Evolutionary conservation across 2,797 vertebrate species (phyloP), one percentile per base, ranked within the genome.

Genomic region (Euthynnus affinis): DNA sequence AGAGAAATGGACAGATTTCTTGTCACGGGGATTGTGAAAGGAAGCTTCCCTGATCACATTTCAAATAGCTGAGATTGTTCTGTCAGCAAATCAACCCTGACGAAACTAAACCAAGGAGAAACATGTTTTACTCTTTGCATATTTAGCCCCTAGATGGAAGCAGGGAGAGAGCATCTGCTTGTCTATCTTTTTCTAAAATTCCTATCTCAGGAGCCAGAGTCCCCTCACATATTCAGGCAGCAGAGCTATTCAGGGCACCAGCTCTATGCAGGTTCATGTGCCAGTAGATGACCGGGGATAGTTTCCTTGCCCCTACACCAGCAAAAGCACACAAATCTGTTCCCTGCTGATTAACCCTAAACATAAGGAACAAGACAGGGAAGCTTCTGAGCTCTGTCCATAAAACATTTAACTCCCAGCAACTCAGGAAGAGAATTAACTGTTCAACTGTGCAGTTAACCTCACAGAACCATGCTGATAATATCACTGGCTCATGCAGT

Each of bases 21-120:
- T 80, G 25, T 18, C 27, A 57, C 32, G 60, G 70, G 82, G 73
- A 64, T 88, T 85, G 89, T 77, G 58, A 68, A 40, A 81, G 55
- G 57, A 69, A 83, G 79, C 82, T 84, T 85, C 52, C 9, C 61
- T 82, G 73, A 74, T 82, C 58, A 60, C 15, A 60, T 81, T 86
- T 76, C 67, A 76, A 82, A 85, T 69, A 71, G 68, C 71, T 60
- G 71, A 73, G 34, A 53, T 71, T 32, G 42, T 67, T 80, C 13
- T 60, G 56, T 71, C 34, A 48, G 57, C 32, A 42, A 5, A 57
- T 15, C 5, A 20, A 37, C 25, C 22, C 52, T 46, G 46, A 72
- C 37, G 53, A 12, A 37, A 44, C 37, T 0, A 32, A 29, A 52
- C 53, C 48, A 60, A n/a, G 25, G 18, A 74, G 23, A 44, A 3